A percentile compares a stretch with the other conserved stretches of the same genome.
Conservation (phyloP, 1,140 invertebrate species). For the Bombus turneri region DNA sequence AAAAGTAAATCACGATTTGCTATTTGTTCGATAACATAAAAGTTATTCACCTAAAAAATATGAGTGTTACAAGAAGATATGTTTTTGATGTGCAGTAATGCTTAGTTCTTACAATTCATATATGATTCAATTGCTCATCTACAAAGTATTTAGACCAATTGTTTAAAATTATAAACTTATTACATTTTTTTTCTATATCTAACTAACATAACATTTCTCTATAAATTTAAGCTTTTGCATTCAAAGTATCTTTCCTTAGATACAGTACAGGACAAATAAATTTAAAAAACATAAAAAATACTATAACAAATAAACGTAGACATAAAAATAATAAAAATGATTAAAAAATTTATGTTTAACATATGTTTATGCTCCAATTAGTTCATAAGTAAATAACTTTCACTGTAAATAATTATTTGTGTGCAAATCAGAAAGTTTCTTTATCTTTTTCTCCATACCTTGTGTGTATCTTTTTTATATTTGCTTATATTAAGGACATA, state of each 20-base stretch:
- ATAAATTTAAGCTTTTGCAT: background rate
- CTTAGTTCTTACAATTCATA: conserved; percentile 1
- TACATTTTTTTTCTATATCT: background rate
- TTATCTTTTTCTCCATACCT: conserved; percentile 75
- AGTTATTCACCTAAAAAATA: conserved; percentile 23
- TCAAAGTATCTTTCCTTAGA: background rate
- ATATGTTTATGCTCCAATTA: conserved; percentile 43
- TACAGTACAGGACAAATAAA: background rate
- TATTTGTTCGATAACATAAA: conserved; percentile 18
- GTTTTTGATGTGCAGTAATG: conserved; percentile 30
- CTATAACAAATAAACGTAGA: conserved; percentile 18
- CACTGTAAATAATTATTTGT: background rate
- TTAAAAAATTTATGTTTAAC: background rate
- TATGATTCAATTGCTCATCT: background rate
- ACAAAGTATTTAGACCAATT: conserved; percentile 4
- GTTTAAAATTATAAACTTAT: conserved; percentile 3
- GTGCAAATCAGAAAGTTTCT: background rate
- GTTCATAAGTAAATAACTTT: background rate
- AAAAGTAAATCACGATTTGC: conserved; percentile 30
- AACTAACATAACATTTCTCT: conserved; percentile 5
- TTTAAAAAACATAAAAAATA: background rate
- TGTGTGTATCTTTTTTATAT: conserved; percentile 66
- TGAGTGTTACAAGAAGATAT: conserved; percentile 45
- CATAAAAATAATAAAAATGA: conserved; percentile 17
- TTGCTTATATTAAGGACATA: conserved; percentile 25